Evolutionary conservation across 2,113 vertebrate genomes (phyloP).

Genomic region (Pogonocichla stellata): DNA sequence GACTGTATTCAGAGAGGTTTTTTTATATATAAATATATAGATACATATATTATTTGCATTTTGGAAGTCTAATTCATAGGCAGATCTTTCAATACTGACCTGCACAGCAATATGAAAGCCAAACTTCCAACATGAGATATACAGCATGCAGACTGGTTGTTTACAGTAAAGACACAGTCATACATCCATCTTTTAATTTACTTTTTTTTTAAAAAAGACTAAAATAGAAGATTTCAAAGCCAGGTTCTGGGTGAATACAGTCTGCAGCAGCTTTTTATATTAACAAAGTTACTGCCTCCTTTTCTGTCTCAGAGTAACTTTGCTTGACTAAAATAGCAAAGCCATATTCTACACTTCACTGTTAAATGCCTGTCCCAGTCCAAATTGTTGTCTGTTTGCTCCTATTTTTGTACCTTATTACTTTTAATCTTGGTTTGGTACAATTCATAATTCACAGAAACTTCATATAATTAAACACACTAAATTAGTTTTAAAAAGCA

Average conservation of each 20-base stretch:
- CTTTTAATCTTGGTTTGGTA: conserved; percentile 84
- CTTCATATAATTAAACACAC: conserved; percentile 81
- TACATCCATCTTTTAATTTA: conserved; percentile 55
- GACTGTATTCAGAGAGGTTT: conserved; percentile 58
- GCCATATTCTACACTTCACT: conserved; percentile 82
- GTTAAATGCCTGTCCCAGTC: conserved; percentile 81
- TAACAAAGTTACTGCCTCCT: conserved; percentile 78
- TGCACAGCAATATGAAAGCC: conserved; percentile 77
- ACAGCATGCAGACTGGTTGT: conserved; percentile 71
- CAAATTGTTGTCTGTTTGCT: conserved; percentile 81
- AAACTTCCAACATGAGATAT: conserved; percentile 51
- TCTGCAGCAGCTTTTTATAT: conserved; percentile 77
- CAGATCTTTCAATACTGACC: conserved; percentile 73
- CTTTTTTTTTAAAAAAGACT: not conserved
- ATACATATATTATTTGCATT: conserved; percentile 68
- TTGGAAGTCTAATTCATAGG: conserved; percentile 75
- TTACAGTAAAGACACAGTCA: conserved; percentile 56
- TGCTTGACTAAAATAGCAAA: conserved; percentile 79
- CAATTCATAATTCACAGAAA: conserved; percentile 84
- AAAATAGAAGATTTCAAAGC: conserved; percentile 47
- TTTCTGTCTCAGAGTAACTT: conserved; percentile 78
- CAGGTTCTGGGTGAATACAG: conserved; percentile 66
- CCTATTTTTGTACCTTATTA: conserved; percentile 84
- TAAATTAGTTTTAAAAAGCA: conserved; percentile 85
- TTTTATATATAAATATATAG: conserved; percentile 66